Evolutionary conservation across 2,113 vertebrate genomes (phyloP).

Genomic region (Rhinopomastus cyanomelas): DNA sequence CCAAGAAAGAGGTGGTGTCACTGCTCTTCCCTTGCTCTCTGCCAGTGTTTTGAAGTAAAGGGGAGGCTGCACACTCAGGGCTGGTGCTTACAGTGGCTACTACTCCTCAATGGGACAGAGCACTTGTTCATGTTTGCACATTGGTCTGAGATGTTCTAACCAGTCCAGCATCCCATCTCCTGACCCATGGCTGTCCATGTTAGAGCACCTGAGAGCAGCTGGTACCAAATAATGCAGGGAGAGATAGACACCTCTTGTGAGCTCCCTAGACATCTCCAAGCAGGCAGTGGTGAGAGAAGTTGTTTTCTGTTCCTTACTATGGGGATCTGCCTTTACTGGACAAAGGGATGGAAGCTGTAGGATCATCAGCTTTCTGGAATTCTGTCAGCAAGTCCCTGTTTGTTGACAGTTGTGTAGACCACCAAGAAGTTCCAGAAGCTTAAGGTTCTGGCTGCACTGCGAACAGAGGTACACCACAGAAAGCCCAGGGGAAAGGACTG

Average conservation of each 20-base stretch:
- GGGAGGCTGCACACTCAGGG: fast-evolving
- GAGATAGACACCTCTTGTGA: background rate
- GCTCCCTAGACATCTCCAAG: background rate
- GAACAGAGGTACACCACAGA: background rate
- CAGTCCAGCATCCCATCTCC: background rate
- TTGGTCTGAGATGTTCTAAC: background rate
- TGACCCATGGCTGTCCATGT: fast-evolving
- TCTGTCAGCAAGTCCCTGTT: background rate
- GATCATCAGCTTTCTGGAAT: background rate
- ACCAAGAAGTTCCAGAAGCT: background rate
- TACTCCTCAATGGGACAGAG: background rate
- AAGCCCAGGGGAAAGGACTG: background rate
- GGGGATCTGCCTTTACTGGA: background rate
- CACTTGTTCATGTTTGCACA: background rate
- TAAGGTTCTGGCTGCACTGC: background rate
- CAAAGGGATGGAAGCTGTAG: background rate
- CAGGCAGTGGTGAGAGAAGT: fast-evolving
- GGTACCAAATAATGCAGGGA: background rate
- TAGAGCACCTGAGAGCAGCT: background rate
- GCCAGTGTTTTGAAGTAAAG: background rate
- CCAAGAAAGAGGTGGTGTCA: background rate
- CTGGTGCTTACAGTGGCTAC: background rate
- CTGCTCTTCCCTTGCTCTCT: background rate
- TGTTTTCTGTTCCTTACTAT: background rate
- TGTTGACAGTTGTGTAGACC: background rate